Base-by-base conservation (phyloP, 2,797 vertebrate species). In the Chelon labrosus region DNA sequence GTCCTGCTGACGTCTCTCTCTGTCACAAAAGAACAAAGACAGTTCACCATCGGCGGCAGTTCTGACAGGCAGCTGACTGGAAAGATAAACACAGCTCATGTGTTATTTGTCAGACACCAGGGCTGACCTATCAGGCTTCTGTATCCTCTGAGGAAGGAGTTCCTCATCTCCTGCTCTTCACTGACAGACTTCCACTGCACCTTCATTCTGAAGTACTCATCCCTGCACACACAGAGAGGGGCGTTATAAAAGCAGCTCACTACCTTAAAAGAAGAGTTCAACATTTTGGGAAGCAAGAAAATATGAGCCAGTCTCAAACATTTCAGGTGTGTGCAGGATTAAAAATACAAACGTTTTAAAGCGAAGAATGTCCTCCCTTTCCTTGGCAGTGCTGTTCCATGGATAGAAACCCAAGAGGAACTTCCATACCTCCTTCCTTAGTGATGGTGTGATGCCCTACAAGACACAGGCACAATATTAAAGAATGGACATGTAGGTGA, bases 161-260 rank as follows among this genome's bases (percentile, higher is more conserved):
- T 98, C 73, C 96, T 95, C 86, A 94, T 96, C 90, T 98, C 96
- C 89, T 98, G 97, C 77, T 97, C 96, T 0, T 97, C 95, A 9
- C 94, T 97, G 78, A 98, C 95, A 0, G 96, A 98, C 70, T 96
- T 97, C 97, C 97, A 98, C 91, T 98, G 97, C 61, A 98, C 95
- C 90, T 98, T 98, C 97, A 98, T 98, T 13, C 96, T 93, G 89
- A 97, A 97, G 82, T 98, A 98, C 80, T 97, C 96, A 0, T 97
- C 96, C 65, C 97, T 98, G 87, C 53, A 57, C 52, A 82, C 20
- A 70, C 46, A 79, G 0, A 54, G 7, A 22, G 5, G 42, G 8
- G 12, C 39, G 8, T 7, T 2, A 0, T 61, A 12, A 31, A 10
- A 59, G 14, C 3, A 8, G 11, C 5, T 0, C 22, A 12, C 6